Conservation (phyloP, 1,140 invertebrate species). For the Anoplophora glabripennis region DNA sequence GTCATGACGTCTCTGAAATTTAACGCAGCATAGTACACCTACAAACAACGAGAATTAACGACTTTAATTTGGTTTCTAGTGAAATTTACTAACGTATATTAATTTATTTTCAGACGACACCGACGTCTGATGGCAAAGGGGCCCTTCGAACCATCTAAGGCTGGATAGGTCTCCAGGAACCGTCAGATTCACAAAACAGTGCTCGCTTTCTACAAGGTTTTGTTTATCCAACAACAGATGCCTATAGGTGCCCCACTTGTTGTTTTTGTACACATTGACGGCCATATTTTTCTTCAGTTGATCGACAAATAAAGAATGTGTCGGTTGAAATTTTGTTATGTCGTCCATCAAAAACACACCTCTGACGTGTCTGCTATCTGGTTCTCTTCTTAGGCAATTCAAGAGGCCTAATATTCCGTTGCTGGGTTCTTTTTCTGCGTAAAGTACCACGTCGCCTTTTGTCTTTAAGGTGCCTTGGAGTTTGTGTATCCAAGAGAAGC, state of each 20-base stretch:
- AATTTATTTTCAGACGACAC: slow-evolving; percentile 49
- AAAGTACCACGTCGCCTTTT: slow-evolving; percentile 56
- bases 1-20: slow-evolving; percentile 81
- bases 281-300: slow-evolving; percentile 61
- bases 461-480: slow-evolving; percentile 57
- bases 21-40: slow-evolving; percentile 64
- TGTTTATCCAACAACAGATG: slow-evolving; percentile 32
- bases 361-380: slow-evolving; percentile 60
- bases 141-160: slow-evolving; percentile 77
- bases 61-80: neutral
- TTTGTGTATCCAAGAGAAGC: slow-evolving; percentile 54
- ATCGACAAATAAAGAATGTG: slow-evolving; percentile 60
- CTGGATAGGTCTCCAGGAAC: slow-evolving; percentile 82
- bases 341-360: slow-evolving; percentile 64
- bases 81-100: slow-evolving; percentile 47
- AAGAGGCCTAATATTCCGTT: slow-evolving; percentile 77
- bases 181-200: slow-evolving; percentile 76
- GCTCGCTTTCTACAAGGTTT: slow-evolving; percentile 52
- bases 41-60: slow-evolving; percentile 1
- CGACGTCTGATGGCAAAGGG: slow-evolving; percentile 45
- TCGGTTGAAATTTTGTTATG: slow-evolving; percentile 63
- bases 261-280: slow-evolving; percentile 63
- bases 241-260: slow-evolving; percentile 63
- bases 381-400: slow-evolving; percentile 71
- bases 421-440: slow-evolving; percentile 58